Conservation (phyloP, 2,888 invertebrate species). For the Ellobium chinense region DNA sequence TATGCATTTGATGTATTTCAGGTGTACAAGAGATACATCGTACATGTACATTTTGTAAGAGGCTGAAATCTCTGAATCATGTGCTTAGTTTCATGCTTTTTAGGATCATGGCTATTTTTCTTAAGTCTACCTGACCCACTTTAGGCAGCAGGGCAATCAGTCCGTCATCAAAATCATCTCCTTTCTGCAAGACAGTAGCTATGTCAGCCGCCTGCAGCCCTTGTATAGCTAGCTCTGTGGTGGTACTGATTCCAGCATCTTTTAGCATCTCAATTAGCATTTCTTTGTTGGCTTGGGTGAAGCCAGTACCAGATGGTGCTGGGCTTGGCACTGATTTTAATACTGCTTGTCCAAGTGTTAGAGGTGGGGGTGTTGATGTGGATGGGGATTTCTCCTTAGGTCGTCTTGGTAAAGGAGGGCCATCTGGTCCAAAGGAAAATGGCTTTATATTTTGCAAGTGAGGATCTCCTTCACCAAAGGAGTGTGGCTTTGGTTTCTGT, state of each 20-base stretch:
- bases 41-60: no score
- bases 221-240: background rate
- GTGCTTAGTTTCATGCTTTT: background rate
- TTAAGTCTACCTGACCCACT: conserved; percentile 5
- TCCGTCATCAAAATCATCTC: conserved; percentile 5
- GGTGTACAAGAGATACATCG: no score
- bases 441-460: background rate
- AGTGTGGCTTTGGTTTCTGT: background rate
- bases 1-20: no score
- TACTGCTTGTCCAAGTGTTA: background rate
- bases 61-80: no score
- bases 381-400: no score
- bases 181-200: background rate
- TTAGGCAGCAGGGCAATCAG: conserved; percentile 12
- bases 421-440: no score
- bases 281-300: background rate
- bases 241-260: conserved; percentile 10
- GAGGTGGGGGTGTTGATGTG: no score
- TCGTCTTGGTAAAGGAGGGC: background rate
- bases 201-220: conserved; percentile 17
- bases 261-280: conserved; percentile 15
- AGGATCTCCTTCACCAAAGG: background rate
- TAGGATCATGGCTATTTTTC: background rate
- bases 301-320: no score
- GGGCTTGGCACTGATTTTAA: background rate